These are phyloP conservation scores for cattle (Bos taurus) DNA, from an alignment of 2,113 vertebrate species.

Conservation along the genomic window DNA sequence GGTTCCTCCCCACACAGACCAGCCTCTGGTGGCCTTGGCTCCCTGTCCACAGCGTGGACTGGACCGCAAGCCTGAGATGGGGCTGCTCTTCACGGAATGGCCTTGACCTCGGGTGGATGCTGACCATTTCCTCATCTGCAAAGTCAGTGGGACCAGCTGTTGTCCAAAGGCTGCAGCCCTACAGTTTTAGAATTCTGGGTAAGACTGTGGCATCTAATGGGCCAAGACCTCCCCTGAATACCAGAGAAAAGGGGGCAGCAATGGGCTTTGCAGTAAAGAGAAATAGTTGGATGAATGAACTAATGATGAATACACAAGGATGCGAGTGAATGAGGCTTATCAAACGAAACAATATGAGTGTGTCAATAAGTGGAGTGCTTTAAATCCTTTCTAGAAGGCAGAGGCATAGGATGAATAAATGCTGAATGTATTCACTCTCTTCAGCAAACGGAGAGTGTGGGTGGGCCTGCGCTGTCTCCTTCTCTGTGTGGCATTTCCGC, in stretches of 20 bases:
- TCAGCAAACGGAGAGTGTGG: accelerated
- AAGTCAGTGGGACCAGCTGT: not conserved
- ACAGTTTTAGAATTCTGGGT: not conserved
- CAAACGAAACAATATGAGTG: not conserved
- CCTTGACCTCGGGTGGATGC: not conserved
- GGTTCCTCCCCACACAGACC: not conserved
- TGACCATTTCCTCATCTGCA: not conserved
- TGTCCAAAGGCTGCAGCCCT: too few relatives aligned
- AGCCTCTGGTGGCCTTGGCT: not conserved
- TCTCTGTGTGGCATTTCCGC: not conserved
- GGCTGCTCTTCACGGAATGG: not conserved
- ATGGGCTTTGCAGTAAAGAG: not conserved
- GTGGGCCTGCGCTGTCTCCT: not conserved
- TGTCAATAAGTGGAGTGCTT: not conserved
- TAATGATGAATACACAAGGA: not conserved
- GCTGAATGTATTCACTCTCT: not conserved
- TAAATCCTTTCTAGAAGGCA: not conserved
- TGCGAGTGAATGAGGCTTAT: not conserved
- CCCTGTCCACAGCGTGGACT: not conserved
- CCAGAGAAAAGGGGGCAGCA: not conserved
- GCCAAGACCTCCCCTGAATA: not conserved
- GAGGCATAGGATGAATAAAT: not conserved
- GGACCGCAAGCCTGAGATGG: not conserved
- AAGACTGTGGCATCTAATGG: not conserved
- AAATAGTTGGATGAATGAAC: not conserved